Evolutionary conservation across 2,113 vertebrate species (phyloP).

Genomic region (Passerina amoena): DNA sequence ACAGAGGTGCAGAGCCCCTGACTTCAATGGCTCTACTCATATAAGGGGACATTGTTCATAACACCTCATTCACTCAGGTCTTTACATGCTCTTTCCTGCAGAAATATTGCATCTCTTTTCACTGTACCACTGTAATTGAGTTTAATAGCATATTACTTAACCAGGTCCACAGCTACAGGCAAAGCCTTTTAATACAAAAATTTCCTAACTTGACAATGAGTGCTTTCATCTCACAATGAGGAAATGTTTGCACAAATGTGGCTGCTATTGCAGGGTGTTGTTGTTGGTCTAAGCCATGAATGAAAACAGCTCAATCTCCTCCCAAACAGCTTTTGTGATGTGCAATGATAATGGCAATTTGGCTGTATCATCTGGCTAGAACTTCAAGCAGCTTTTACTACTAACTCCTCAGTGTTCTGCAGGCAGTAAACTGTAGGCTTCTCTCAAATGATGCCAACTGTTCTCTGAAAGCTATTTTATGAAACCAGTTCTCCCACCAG

Average conservation of each 20-base stretch:
- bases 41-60: neutral
- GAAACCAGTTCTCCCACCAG: neutral
- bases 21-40: neutral
- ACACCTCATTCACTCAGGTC: neutral
- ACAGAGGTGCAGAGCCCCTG: neutral
- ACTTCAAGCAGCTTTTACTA: neutral
- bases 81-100: neutral
- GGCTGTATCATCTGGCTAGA: neutral
- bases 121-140: neutral
- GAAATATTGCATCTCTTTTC: neutral
- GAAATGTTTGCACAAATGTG: neutral
- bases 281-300: neutral
- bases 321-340: neutral
- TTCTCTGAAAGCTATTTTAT: neutral
- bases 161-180: neutral
- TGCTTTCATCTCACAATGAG: neutral
- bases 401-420: neutral
- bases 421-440: neutral
- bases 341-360: neutral
- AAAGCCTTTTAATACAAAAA: neutral
- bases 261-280: neutral
- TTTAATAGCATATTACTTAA: conserved; percentile 17
- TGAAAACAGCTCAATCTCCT: neutral
- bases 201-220: neutral
- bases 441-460: neutral